These are phyloP conservation scores for Acinonyx jubatus DNA, from an alignment of 2,113 vertebrate species.

Conservation along the genomic window DNA sequence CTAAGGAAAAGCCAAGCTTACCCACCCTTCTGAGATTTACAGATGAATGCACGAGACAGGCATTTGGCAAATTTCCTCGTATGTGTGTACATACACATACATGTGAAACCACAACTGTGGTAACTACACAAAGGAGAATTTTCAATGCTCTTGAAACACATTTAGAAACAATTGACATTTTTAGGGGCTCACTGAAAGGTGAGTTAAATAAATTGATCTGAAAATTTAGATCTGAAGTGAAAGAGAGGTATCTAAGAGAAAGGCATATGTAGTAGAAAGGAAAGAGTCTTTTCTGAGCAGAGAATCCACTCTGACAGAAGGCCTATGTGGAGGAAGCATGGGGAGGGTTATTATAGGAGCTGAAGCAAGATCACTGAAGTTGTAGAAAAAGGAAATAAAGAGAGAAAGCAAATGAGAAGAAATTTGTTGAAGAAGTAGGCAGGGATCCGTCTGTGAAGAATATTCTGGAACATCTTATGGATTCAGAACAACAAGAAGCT, in stretches of 20 bases:
- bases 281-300: neutral
- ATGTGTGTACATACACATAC: neutral
- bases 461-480: neutral
- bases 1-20: neutral
- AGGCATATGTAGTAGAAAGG: fast-evolving
- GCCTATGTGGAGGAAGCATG: neutral
- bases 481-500: neutral
- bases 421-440: neutral
- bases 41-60: neutral
- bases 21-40: neutral
- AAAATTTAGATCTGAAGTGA: neutral
- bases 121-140: neutral
- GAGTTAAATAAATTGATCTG: neutral
- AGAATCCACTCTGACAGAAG: neutral
- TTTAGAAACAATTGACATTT: neutral
- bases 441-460: neutral
- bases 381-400: neutral
- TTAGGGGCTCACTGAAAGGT: neutral
- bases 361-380: neutral
- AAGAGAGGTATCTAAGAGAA: neutral
- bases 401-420: neutral
- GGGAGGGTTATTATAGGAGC: neutral
- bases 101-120: neutral
- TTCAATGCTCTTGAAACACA: neutral
- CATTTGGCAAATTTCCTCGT: neutral